Conservation (phyloP, 2,888 invertebrate genomes). For the Drosophila conformis region DNA sequence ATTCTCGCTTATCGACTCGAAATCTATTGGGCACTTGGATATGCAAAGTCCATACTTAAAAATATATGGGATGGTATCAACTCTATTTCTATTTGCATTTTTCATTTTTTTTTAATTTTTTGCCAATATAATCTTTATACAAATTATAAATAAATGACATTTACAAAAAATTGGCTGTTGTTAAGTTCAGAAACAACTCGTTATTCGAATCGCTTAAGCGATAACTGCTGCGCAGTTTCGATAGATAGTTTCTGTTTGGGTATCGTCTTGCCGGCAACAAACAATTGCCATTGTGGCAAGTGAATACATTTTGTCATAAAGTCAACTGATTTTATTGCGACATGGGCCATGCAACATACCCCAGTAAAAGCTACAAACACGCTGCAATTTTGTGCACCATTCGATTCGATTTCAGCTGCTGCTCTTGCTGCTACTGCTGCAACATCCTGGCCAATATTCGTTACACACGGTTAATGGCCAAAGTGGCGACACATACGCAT, state of each 20-base stretch:
- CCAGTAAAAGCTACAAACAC: slow-evolving; percentile 9
- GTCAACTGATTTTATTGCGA: slow-evolving; percentile 70
- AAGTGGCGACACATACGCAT: slow-evolving; percentile 52
- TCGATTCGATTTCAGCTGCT: slow-evolving; percentile 15
- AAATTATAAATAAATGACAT: neutral
- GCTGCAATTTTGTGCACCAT: slow-evolving; percentile 3
- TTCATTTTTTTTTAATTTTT: neutral
- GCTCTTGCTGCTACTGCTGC: slow-evolving; percentile 10
- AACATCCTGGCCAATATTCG: slow-evolving; percentile 58
- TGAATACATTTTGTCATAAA: slow-evolving; percentile 65
- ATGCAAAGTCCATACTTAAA: neutral
- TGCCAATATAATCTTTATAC: neutral
- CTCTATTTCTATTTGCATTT: neutral
- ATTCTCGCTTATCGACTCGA: neutral
- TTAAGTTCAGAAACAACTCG: neutral
- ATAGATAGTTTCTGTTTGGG: neutral
- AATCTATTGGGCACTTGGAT: neutral
- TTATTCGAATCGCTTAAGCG: neutral
- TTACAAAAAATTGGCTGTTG: neutral
- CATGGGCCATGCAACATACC: slow-evolving; percentile 32
- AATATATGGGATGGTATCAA: neutral
- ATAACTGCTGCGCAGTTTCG: neutral
- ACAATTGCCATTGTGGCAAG: slow-evolving; percentile 34
- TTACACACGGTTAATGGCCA: slow-evolving; percentile 55
- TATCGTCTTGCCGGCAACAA: slow-evolving; percentile 11